phyloP scores from a whole-genome alignment of 1,140 invertebrate genomes.

The Drosophila sucinea region DNA sequence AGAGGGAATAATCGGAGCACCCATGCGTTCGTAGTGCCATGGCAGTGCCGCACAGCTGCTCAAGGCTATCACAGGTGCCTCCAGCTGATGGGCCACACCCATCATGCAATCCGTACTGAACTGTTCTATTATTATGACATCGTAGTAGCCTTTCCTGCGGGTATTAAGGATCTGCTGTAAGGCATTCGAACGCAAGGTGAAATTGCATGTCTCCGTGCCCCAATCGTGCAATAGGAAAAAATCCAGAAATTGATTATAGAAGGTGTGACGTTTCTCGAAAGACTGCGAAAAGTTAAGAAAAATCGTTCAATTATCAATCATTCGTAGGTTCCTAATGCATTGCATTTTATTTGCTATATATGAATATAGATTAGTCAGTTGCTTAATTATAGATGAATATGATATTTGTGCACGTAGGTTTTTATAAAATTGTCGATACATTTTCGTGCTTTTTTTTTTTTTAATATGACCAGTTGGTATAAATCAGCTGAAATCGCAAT shows the following conservation, averaged over 20 bases:
- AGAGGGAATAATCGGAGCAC: slow-evolving; percentile 85
- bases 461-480: too few relatives aligned
- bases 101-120: slow-evolving; percentile 89
- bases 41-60: slow-evolving; percentile 85
- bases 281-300: slow-evolving; percentile 33
- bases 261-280: slow-evolving; percentile 64
- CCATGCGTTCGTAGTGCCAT: slow-evolving; percentile 85
- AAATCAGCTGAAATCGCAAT: too few relatives aligned
- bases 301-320: background rate
- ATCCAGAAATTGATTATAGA: slow-evolving; percentile 68
- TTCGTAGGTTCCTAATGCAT: too few relatives aligned
- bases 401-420: too few relatives aligned
- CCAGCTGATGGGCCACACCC: slow-evolving; percentile 85
- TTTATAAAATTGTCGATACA: too few relatives aligned
- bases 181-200: slow-evolving; percentile 70
- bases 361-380: too few relatives aligned
- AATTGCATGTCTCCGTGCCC: slow-evolving; percentile 71
- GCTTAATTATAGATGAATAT: too few relatives aligned
- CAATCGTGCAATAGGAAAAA: slow-evolving; percentile 76
- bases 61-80: slow-evolving; percentile 86
- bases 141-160: slow-evolving; percentile 84
- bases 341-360: too few relatives aligned
- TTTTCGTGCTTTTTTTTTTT: too few relatives aligned
- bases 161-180: slow-evolving; percentile 58
- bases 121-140: slow-evolving; percentile 87